Percentiles rank a stretch among this genome's conserved stretches.
Evolutionary conservation across 1,140 invertebrate species (phyloP).

Genomic region (Ceratosolen fusciceps): DNA sequence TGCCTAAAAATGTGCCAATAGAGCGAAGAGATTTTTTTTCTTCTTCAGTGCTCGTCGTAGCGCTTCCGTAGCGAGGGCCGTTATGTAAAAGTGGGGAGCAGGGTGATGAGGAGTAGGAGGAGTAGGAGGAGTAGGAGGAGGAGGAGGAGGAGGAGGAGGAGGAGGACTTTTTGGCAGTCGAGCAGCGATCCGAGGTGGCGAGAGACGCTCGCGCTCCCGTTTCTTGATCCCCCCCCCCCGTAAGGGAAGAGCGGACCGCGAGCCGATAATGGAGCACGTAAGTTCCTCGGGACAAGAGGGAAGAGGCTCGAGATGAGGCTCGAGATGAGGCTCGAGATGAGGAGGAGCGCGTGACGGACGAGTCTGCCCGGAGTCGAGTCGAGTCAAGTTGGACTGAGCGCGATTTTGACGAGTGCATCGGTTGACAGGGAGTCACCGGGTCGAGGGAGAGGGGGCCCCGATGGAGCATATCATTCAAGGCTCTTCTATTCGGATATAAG

Average conservation of each 20-base stretch:
- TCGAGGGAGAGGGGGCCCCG: neutral
- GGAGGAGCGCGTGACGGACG: too few relatives aligned
- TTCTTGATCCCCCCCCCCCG: neutral
- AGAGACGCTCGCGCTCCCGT: too few relatives aligned
- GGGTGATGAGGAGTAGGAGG: too few relatives aligned
- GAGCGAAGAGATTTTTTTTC: too few relatives aligned
- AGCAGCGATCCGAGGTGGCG: too few relatives aligned
- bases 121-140: too few relatives aligned
- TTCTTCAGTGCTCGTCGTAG: too few relatives aligned
- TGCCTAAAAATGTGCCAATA: too few relatives aligned
- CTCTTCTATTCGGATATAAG: slow-evolving; percentile 32
- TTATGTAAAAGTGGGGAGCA: too few relatives aligned
- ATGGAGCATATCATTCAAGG: slow-evolving; percentile 24
- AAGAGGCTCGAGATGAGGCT: neutral
- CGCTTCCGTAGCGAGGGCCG: too few relatives aligned
- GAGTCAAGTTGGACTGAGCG: neutral
- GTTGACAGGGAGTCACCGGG: neutral
- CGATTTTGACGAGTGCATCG: neutral
- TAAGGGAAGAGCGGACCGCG: neutral
- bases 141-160: too few relatives aligned
- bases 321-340: neutral
- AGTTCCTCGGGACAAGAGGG: neutral
- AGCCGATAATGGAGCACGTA: neutral
- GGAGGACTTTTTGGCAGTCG: neutral
- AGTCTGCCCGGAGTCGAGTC: neutral